Conservation (phyloP, 2,888 invertebrate species). For the Tubiluchus corallicola region DNA sequence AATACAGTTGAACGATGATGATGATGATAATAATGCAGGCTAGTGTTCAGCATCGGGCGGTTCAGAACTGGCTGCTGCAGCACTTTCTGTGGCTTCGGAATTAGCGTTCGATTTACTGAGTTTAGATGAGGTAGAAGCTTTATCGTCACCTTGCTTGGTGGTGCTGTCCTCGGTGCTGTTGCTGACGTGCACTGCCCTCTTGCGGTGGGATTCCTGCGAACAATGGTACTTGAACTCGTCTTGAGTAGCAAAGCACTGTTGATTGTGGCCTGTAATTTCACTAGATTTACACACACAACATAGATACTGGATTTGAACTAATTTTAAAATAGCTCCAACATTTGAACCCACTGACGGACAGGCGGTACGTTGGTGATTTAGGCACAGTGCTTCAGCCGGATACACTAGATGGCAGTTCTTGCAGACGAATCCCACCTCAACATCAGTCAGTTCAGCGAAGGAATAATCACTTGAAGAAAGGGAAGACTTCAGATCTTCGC, state of each 20-base stretch:
- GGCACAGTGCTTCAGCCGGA: slow-evolving; percentile 48
- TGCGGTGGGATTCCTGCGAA: not conserved
- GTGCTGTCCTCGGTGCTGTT: not conserved
- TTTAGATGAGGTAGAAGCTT: not conserved
- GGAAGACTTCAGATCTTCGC: slow-evolving; percentile 23
- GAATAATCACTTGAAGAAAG: slow-evolving; percentile 21
- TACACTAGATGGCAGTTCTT: slow-evolving; percentile 70
- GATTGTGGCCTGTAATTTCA: no score
- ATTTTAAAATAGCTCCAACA: slow-evolving; percentile 36
- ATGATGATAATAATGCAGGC: no score
- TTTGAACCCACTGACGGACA: slow-evolving; percentile 22
- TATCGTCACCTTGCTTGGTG: not conserved
- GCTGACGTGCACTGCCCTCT: no score
- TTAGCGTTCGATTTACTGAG: no score
- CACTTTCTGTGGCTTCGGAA: no score
- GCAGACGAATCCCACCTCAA: slow-evolving; percentile 54
- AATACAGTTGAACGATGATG: no score
- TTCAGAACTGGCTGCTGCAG: no score
- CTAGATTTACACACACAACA: no score
- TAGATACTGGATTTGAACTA: slow-evolving; percentile 34
- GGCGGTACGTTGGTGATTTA: slow-evolving; percentile 46
- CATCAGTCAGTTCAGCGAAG: slow-evolving; percentile 15
- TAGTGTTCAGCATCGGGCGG: no score
- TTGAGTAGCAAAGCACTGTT: not conserved
- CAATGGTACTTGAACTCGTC: not conserved